Percentiles rank a stretch among this genome's conserved stretches.
These are phyloP conservation scores for Lagria hirta DNA, from an alignment of 2,888 invertebrate genomes.

Conservation along the genomic window DNA sequence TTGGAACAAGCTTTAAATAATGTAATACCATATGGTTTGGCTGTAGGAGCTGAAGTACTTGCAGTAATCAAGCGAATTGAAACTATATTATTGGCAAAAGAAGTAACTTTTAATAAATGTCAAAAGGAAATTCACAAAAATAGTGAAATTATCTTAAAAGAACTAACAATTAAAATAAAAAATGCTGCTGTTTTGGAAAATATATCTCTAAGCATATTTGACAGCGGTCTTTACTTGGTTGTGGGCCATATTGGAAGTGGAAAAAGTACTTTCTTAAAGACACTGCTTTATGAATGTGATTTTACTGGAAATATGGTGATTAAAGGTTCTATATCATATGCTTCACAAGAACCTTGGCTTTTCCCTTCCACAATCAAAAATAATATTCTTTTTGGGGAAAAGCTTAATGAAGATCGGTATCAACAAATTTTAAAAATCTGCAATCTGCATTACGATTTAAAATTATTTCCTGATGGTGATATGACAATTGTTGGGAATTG, in stretches of 20 bases:
- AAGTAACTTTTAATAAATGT: no score
- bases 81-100: no score
- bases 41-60: slow-evolving; percentile 75
- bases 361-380: slow-evolving; percentile 44
- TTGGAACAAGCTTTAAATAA: slow-evolving; percentile 83
- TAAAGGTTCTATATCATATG: slow-evolving; percentile 41
- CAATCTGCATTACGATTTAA: slow-evolving; percentile 58
- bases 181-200: no score
- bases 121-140: no score
- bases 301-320: slow-evolving; percentile 32
- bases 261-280: slow-evolving; percentile 42
- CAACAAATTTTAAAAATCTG: slow-evolving; percentile 51
- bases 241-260: slow-evolving; percentile 38
- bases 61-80: slow-evolving; percentile 71
- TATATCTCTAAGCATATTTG: no score
- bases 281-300: slow-evolving; percentile 39
- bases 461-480: slow-evolving; percentile 45
- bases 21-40: slow-evolving; percentile 83
- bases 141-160: no score
- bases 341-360: slow-evolving; percentile 45
- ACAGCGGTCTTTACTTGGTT: slow-evolving; percentile 14
- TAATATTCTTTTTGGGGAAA: slow-evolving; percentile 49
- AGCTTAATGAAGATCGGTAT: slow-evolving; percentile 46
- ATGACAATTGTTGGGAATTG: slow-evolving; percentile 64
- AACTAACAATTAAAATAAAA: no score